Evolutionary conservation across 2,797 vertebrate species (phyloP).

Genomic region (Hozukius guyotensis): DNA sequence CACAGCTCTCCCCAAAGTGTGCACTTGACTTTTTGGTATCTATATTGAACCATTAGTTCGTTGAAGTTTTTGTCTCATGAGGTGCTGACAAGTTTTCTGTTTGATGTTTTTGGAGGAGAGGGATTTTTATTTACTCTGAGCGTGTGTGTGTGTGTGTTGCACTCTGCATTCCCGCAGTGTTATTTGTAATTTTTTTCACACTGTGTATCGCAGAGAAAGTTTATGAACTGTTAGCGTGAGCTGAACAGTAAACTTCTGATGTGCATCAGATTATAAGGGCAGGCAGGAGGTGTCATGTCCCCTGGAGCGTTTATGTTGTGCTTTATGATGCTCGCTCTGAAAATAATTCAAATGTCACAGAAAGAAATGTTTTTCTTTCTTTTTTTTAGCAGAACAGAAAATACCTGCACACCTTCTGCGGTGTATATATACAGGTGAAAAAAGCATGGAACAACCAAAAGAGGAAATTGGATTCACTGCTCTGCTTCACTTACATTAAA

Average conservation of each 20-base stretch:
- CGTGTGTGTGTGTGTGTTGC: background rate
- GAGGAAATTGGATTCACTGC: background rate
- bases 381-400: background rate
- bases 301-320: background rate
- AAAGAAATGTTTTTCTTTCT: background rate
- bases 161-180: background rate
- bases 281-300: background rate
- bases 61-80: conserved; percentile 8
- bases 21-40: conserved; percentile 35
- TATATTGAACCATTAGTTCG: background rate
- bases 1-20: background rate
- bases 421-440: background rate
- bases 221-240: background rate
- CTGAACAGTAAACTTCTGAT: background rate
- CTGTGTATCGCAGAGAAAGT: background rate
- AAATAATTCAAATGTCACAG: conserved; percentile 1
- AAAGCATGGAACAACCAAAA: background rate
- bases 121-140: background rate
- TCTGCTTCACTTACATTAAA: background rate
- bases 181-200: background rate
- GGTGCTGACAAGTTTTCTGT: conserved; percentile 21
- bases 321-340: background rate
- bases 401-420: background rate
- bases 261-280: background rate
- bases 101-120: conserved; percentile 26